Percentiles rank a stretch among this genome's conserved stretches.
These are phyloP conservation scores for Parambassis ranga DNA, from an alignment of 2,797 vertebrate genomes.

Conservation along the genomic window DNA sequence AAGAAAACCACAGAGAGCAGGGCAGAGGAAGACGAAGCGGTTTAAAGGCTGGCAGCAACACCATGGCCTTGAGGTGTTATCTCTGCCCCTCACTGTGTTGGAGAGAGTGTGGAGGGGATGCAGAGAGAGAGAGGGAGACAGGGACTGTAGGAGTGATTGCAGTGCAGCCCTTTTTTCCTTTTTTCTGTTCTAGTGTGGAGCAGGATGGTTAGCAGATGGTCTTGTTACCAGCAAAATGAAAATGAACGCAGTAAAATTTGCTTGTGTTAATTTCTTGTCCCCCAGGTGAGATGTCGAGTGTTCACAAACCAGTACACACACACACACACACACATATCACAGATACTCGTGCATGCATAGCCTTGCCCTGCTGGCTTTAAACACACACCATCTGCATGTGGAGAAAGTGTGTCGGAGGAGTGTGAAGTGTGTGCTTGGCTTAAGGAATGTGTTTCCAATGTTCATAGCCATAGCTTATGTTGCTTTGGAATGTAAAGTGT, in stretches of 20 bases:
- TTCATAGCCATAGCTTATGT: slow-evolving; percentile 71
- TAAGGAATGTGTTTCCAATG: slow-evolving; percentile 66
- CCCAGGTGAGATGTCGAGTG: slow-evolving; percentile 83
- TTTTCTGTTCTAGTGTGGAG: slow-evolving; percentile 53
- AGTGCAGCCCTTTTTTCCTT: slow-evolving; percentile 44
- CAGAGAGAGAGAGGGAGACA: slow-evolving; percentile 10
- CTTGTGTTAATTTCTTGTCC: slow-evolving; percentile 85
- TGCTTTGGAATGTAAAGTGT: slow-evolving; percentile 72
- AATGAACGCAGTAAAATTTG: slow-evolving; percentile 85
- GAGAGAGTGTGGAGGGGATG: slow-evolving; percentile 45
- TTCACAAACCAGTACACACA: slow-evolving; percentile 17
- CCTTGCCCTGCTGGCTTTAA: slow-evolving; percentile 68
- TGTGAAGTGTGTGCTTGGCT: slow-evolving; percentile 59
- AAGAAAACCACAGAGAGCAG: slow-evolving; percentile 58
- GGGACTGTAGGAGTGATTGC: slow-evolving; percentile 57
- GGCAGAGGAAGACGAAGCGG: slow-evolving; percentile 58
- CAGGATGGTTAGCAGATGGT: slow-evolving; percentile 86
- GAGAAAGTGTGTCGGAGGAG: slow-evolving; percentile 70
- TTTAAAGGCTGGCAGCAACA: slow-evolving; percentile 76
- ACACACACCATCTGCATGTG: slow-evolving; percentile 82
- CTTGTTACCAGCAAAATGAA: slow-evolving; percentile 84
- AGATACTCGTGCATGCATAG: slow-evolving; percentile 14
- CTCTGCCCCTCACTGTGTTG: slow-evolving; percentile 71
- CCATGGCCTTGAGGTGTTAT: slow-evolving; percentile 79
- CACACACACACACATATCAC: slow-evolving; percentile 10